These are phyloP conservation scores for Spodoptera frugiperda DNA, from an alignment of 1,140 invertebrate genomes.

Conservation along the genomic window DNA sequence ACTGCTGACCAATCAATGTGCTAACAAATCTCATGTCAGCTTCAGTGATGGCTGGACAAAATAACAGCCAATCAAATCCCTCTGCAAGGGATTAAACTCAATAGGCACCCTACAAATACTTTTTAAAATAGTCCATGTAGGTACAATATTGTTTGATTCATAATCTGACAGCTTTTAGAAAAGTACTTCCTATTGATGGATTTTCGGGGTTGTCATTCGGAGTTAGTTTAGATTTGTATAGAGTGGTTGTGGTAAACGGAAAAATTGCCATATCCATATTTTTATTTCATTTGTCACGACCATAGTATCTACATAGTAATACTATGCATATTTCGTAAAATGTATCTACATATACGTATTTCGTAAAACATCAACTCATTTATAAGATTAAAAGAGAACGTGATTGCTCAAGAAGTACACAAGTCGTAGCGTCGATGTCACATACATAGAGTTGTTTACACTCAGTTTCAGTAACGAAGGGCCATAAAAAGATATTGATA, in stretches of 20 bases:
- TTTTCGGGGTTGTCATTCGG: not conserved
- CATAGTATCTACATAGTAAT: too few species aligned
- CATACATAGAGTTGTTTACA: slow-evolving; percentile 9
- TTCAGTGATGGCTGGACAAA: not conserved
- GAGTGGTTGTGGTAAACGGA: too few species aligned
- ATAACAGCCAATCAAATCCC: slow-evolving; percentile 6
- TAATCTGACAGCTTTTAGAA: not conserved
- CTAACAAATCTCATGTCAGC: not conserved
- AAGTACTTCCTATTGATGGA: not conserved
- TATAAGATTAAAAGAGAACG: too few species aligned
- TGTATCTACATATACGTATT: too few species aligned
- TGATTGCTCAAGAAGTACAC: too few species aligned
- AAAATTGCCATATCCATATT: too few species aligned
- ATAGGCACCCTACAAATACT: not conserved
- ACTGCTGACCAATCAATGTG: too few species aligned
- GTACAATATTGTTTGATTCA: not conserved
- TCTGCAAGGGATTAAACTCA: not conserved
- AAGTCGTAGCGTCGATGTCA: too few species aligned
- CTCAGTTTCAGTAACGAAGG: slow-evolving; percentile 15
- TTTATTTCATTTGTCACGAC: too few species aligned
- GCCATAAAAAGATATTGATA: slow-evolving; percentile 43
- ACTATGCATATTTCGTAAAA: too few species aligned
- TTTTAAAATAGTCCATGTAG: not conserved
- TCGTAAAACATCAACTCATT: too few species aligned
- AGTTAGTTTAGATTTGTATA: too few species aligned